Evolutionary conservation across 2,888 invertebrate genomes (phyloP).

Genomic region (Cosmia pyralina): DNA sequence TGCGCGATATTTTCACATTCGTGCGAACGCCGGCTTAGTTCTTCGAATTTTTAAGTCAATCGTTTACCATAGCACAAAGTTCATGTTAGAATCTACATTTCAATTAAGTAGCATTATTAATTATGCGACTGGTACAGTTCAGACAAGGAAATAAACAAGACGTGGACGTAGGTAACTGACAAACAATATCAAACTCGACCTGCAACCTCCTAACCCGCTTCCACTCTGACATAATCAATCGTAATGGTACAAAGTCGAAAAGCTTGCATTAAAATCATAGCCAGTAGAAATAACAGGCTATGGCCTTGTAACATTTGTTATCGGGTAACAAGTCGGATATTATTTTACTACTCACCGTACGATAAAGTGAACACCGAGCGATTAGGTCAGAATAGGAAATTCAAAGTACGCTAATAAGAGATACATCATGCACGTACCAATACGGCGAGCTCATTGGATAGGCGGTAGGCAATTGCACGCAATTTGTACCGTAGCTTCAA

Average conservation of each 20-base stretch:
- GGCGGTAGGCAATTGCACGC: constrained; percentile 87
- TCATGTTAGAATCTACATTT: constrained; percentile 23
- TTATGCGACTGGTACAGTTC: constrained; percentile 3
- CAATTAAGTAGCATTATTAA: constrained; percentile 10
- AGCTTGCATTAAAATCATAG: not conserved
- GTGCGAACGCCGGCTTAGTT: too few relatives aligned
- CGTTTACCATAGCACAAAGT: constrained; percentile 8
- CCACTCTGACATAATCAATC: constrained; percentile 46
- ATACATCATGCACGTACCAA: constrained; percentile 81
- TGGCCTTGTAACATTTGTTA: constrained; percentile 15
- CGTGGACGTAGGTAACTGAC: constrained; percentile 33
- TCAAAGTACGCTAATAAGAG: constrained; percentile 53
- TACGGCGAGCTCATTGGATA: constrained; percentile 84
- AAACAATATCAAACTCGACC: constrained; percentile 39
- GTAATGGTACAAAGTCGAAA: constrained; percentile 3
- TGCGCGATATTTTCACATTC: too few relatives aligned
- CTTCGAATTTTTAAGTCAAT: not conserved
- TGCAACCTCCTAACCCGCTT: constrained; percentile 37
- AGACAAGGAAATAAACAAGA: constrained; percentile 25
- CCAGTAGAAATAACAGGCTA: not conserved
- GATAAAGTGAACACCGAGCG: constrained; percentile 40
- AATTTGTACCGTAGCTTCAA: constrained; percentile 91
- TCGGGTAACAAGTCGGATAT: constrained; percentile 10
- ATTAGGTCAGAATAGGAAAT: constrained; percentile 54
- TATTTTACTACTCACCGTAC: constrained; percentile 21